Base-by-base conservation (phyloP, 2,888 invertebrate species). In the Callinectes sapidus region DNA sequence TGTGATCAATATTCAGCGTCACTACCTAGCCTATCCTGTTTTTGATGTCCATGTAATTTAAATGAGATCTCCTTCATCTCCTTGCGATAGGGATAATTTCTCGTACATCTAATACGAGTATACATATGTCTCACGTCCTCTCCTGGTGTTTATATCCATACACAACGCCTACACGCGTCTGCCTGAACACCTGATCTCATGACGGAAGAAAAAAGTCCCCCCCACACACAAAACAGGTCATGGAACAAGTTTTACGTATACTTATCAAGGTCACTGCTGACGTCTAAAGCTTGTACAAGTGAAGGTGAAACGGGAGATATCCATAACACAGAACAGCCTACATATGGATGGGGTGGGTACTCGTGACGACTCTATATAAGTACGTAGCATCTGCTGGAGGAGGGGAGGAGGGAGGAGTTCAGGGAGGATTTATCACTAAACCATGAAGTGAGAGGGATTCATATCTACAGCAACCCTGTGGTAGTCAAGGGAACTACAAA, bases 401-500 rank as follows among this genome's bases (percentile, higher is more conserved):
- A n/a, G 28, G n/a, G 71, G n/a, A 71, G 28, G 71, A 71, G 71
- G 71, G 23, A n/a, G 66, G n/a, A 71, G 28, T 5, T 18, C 5
- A 23, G 71, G 28, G 35, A 2, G 81, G 81, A 81, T 81, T 35
- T 32, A 35, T 81, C 35, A 16, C 81, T 81, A 81, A 32, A 35
- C 81, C 81, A 32, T 81, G 8, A 35, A 16, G 81, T 35, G 23
- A 35, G 35, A 13, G 81, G 81, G 81, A 35, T 14, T 81, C 81
- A 81, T 35, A 35, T 13, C 81, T 81, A 81, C 81, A 81, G 35
- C 14, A 35, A 35, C 81, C 81, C 32, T 81, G 32, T 81, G 16
- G 81, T 81, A 14, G 81, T 81, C 81, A 81, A 35, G 81, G 81
- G 81, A 81, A 16, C 81, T 81, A 81, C 35, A 81, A 32, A 48